These are phyloP conservation scores for Mus minutoides DNA, from an alignment of 2,797 vertebrate genomes.

Conservation along the genomic window DNA sequence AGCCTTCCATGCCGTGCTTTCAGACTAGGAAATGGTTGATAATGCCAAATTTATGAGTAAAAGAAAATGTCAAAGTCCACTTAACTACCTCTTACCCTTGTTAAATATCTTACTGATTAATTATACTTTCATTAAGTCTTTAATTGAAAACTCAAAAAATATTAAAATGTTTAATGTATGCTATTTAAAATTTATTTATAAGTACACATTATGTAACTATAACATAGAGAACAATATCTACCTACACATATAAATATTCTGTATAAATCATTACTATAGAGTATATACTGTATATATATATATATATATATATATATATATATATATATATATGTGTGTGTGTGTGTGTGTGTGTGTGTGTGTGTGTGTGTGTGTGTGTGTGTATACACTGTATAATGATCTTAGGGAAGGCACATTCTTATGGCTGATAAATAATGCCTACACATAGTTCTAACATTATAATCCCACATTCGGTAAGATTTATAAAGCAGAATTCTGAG, in stretches of 20 bases:
- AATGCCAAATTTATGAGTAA: not conserved
- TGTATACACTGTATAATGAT: not conserved
- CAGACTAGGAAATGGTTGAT: not conserved
- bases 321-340: not conserved
- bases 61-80: not conserved
- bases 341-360: no score
- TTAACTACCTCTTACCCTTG: not conserved
- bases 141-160: conserved; percentile 36
- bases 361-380: no score
- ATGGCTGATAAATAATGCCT: not conserved
- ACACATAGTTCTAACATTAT: not conserved
- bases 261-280: conserved; percentile 21
- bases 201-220: not conserved
- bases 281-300: not conserved
- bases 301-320: no score
- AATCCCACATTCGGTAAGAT: not conserved
- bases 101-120: conserved; percentile 11
- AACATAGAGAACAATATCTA: not conserved
- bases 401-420: not conserved
- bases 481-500: not conserved
- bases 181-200: conserved; percentile 40
- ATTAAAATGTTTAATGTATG: conserved; percentile 9
- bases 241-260: not conserved
- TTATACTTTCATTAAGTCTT: not conserved
- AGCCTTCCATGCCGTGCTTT: not conserved